A percentile compares a stretch with the other conserved stretches of the same genome.
Evolutionary conservation across 2,888 invertebrate genomes (phyloP).

Genomic region (Drosophila incognita): DNA sequence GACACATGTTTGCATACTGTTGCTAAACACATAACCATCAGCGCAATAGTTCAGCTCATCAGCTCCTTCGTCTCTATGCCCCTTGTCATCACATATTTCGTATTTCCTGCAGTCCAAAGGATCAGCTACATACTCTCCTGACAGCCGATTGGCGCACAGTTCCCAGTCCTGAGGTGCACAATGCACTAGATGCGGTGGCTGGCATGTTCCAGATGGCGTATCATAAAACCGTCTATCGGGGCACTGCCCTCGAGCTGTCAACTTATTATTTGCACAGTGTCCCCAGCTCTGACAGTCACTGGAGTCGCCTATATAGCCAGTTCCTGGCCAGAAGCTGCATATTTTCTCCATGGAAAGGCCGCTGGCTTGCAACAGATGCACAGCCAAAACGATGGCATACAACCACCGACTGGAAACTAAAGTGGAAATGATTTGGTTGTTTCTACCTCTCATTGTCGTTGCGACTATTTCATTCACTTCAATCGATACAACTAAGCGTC

Average conservation of each 20-base stretch:
- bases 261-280: conserved; percentile 42
- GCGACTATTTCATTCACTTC: conserved; percentile 13
- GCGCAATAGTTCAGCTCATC: conserved; percentile 25
- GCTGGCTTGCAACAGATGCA: conserved; percentile 1
- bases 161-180: conserved; percentile 41
- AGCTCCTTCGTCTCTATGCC: background rate
- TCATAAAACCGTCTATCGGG: conserved; percentile 28
- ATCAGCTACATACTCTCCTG: conserved; percentile 40
- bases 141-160: conserved; percentile 21
- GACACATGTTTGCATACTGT: conserved; percentile 41
- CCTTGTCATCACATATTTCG: conserved; percentile 26
- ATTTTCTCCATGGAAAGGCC: conserved; percentile 37
- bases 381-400: conserved; percentile 4
- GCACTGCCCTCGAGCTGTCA: conserved; percentile 29
- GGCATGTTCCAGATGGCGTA: conserved; percentile 37
- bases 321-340: conserved; percentile 40
- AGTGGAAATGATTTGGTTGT: conserved; percentile 8
- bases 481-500: conserved; percentile 13
- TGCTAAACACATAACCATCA: conserved; percentile 34
- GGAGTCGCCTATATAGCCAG: conserved; percentile 49
- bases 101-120: conserved; percentile 38
- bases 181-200: background rate
- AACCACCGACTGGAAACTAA: conserved; percentile 32
- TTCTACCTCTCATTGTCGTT: conserved; percentile 28
- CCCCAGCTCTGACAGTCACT: conserved; percentile 52